Conservation (phyloP, 2,113 vertebrate genomes). For the Cathartes aura region DNA sequence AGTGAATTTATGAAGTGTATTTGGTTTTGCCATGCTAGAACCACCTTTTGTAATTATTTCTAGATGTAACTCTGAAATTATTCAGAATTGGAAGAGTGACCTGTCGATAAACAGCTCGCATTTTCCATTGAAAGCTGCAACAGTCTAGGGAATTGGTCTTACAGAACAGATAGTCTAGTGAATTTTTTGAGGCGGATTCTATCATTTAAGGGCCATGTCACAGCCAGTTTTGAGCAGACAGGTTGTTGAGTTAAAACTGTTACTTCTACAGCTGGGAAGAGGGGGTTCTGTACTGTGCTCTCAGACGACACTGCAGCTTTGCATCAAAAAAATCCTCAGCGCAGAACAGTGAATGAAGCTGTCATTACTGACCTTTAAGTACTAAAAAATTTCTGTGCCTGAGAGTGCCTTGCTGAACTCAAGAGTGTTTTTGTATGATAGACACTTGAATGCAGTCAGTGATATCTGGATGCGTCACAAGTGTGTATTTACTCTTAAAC, state of each 20-base stretch:
- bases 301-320: background rate
- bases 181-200: background rate
- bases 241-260: background rate
- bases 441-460: background rate
- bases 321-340: background rate
- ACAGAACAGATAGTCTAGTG: background rate
- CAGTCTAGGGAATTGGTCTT: background rate
- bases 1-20: background rate
- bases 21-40: background rate
- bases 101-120: background rate
- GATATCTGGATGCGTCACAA: background rate
- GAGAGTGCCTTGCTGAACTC: background rate
- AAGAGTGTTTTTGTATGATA: background rate
- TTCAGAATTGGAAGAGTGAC: background rate
- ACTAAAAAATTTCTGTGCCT: background rate
- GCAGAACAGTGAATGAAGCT: background rate
- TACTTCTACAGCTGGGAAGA: background rate
- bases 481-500: background rate
- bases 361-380: background rate
- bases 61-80: background rate
- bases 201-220: background rate
- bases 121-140: background rate
- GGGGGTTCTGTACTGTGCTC: background rate
- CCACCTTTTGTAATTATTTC: background rate
- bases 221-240: background rate